Conservation (phyloP, 1,140 invertebrate species). For the Drosophila dunni region DNA sequence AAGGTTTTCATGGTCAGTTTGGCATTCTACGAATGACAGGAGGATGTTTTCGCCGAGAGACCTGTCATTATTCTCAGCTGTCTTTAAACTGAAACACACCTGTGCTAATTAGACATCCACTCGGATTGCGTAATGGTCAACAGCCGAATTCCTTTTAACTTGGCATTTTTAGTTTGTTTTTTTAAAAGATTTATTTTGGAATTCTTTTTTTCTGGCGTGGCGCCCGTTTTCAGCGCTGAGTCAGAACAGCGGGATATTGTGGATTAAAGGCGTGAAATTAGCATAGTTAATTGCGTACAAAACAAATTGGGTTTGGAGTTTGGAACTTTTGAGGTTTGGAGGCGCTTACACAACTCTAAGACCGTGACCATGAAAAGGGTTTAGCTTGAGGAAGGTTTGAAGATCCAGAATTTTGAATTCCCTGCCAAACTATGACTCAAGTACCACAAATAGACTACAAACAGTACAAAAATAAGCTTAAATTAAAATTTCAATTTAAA, state of each 20-base stretch:
- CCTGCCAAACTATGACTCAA: background rate
- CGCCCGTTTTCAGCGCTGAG: slow-evolving; percentile 24
- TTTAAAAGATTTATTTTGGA: background rate
- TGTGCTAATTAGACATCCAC: slow-evolving; percentile 60
- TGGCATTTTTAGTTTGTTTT: slow-evolving; percentile 16
- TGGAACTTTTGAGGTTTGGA: background rate
- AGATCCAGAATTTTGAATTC: slow-evolving; percentile 3
- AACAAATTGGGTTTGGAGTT: slow-evolving; percentile 43
- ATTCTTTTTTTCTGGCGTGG: background rate
- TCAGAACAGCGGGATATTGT: slow-evolving; percentile 40
- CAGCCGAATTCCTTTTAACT: slow-evolving; percentile 59
- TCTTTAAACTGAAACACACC: slow-evolving; percentile 33
- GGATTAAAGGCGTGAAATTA: slow-evolving; percentile 52
- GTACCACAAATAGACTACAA: too few relatives aligned
- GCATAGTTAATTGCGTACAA: slow-evolving; percentile 48
- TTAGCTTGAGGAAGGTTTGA: slow-evolving; percentile 33
- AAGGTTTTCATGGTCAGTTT: slow-evolving; percentile 77
- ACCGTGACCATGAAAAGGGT: slow-evolving; percentile 77
- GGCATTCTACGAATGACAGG: slow-evolving; percentile 68
- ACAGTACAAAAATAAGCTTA: too few relatives aligned
- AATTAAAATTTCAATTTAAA: too few relatives aligned
- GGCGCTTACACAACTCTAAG: slow-evolving; percentile 60
- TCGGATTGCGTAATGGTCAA: slow-evolving; percentile 59
- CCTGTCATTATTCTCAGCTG: slow-evolving; percentile 44
- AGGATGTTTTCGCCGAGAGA: slow-evolving; percentile 57